A percentile compares a stretch with the other conserved stretches of the same genome.
Conservation (phyloP, 2,797 vertebrate genomes). For the Scyliorhinus canicula region DNA sequence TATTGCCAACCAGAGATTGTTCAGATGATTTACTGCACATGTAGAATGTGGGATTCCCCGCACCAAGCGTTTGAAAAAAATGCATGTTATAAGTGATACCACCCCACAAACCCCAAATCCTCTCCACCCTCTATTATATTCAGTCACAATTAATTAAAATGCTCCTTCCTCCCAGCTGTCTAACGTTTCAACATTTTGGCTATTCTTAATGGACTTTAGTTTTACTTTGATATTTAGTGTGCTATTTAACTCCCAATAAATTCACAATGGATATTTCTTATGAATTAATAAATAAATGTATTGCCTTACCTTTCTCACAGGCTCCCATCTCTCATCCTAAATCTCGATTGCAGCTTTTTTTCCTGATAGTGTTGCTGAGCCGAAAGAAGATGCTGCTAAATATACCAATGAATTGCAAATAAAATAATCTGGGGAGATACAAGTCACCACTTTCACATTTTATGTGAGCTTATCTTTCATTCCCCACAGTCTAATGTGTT, state of each 20-base stretch:
- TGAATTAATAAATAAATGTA: constrained; percentile 19
- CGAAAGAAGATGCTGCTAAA: constrained; percentile 17
- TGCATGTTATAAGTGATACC: background rate
- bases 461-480: constrained; percentile 2
- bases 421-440: constrained; percentile 19
- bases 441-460: constrained; percentile 2
- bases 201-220: background rate
- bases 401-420: constrained; percentile 23
- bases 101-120: background rate
- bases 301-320: constrained; percentile 32
- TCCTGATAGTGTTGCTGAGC: background rate
- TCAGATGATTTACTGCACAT: background rate
- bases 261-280: background rate
- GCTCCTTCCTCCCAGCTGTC: background rate
- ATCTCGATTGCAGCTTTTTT: background rate
- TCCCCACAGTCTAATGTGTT: constrained; percentile 3
- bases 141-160: constrained; percentile 1
- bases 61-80: background rate
- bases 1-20: background rate
- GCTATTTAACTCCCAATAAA: background rate
- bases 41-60: background rate
- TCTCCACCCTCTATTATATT: background rate
- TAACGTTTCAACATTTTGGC: background rate
- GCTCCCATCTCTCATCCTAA: constrained; percentile 32
- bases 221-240: background rate